A percentile compares a stretch with the other conserved stretches of the same genome.
phyloP scores from a whole-genome alignment of 2,888 invertebrate species.

The Thyatira batis region DNA sequence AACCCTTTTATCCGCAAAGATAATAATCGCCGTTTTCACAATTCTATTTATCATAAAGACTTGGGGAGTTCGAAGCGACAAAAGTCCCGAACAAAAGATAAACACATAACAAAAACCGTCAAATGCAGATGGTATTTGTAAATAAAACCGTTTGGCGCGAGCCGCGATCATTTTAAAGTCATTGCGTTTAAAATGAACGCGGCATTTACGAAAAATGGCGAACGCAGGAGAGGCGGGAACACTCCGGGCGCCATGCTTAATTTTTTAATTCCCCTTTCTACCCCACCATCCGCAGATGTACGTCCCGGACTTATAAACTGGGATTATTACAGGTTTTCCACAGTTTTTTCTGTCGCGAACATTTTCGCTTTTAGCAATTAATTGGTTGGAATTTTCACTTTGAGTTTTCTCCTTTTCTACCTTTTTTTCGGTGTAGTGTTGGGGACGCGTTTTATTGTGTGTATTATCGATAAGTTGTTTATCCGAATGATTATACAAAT shows the following conservation, averaged over 20 bases:
- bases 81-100: not conserved
- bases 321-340: conserved; percentile 14
- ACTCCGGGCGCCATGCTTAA: conserved; percentile 22
- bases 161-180: conserved; percentile 11
- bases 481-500: not conserved
- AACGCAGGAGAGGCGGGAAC: conserved; percentile 32
- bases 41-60: not conserved
- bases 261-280: conserved; percentile 11
- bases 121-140: not conserved
- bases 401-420: conserved; percentile 18
- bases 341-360: conserved; percentile 13
- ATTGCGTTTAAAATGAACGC: conserved; percentile 17
- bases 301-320: conserved; percentile 16
- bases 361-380: conserved; percentile 47
- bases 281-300: conserved; percentile 15
- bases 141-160: not conserved
- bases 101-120: not conserved
- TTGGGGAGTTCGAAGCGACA: not conserved
- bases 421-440: conserved; percentile 10
- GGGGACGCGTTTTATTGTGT: not conserved
- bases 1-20: not conserved
- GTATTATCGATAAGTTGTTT: not conserved
- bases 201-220: conserved; percentile 18
- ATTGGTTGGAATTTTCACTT: conserved; percentile 55
- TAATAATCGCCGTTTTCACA: not conserved